Evolutionary conservation across 1,140 invertebrate species (phyloP), one percentile per base, ranked within the genome.

Genomic region (Papilio xuthus): DNA sequence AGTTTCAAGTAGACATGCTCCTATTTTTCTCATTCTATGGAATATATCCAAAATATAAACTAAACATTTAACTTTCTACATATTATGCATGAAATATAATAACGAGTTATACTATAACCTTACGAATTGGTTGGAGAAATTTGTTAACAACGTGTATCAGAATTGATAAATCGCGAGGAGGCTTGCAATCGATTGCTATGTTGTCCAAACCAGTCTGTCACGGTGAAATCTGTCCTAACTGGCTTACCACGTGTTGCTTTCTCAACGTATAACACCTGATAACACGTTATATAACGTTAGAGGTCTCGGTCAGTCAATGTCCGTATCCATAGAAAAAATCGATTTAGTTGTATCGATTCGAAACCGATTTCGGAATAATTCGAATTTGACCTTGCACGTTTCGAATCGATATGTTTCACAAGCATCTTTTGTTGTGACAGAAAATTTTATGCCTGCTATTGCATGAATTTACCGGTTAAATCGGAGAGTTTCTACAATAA

Each of bases 271-370:
- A 82, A 80, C 80, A 79, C 72, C 56, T 77, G 77, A 82, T 81
- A 83, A 81, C 77, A 73, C 67, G 75, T 90, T 90, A 86, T 82
- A 81, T 86, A 90, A 90, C 76, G 28, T 70, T 82, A 82, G 79
- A 82, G 88, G 86, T 88, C 86, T 90, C 81, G 88, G 86, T 82
- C 87, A 86, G 32, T 47, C 69, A 79, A 56, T 86, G 86, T 85
- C 84, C 84, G 78, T 77, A 69, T 32, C 42, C 32, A 75, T 70
- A 37, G 15, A 71, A 70, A 70, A 80, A 42, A n/a, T 41, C 69
- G 69, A 42, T 71, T 71, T 37, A 20, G 41, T 42, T 32, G 7
- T 20, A 71, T 71, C 75, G 75, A 77, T 77, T 20, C 12, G 53
- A 77, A 77, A 77, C 67, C 69, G 69, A 78, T 71, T 60, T 60